Percentiles rank a stretch among this genome's conserved stretches.
These are phyloP conservation scores for Montifringilla adamsi DNA, from an alignment of 2,113 vertebrate genomes.

Conservation along the genomic window DNA sequence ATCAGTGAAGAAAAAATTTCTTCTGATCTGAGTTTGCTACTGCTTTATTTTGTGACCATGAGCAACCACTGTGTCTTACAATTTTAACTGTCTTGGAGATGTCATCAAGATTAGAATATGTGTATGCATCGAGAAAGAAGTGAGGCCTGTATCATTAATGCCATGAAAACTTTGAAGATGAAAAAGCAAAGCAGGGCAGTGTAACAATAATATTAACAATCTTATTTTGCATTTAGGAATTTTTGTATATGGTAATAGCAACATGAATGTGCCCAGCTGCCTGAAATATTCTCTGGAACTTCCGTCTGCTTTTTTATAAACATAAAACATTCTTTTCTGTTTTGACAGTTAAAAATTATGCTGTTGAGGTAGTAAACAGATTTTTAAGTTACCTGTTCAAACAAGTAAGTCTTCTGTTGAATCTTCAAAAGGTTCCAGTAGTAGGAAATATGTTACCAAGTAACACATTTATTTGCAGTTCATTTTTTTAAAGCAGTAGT, in stretches of 20 bases:
- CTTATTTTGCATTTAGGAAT: not conserved
- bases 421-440: conserved; percentile 51
- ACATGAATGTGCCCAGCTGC: conserved; percentile 25
- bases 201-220: not conserved
- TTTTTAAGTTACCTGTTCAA: conserved; percentile 62
- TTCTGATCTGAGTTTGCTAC: not conserved
- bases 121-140: not conserved
- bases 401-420: conserved; percentile 47
- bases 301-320: conserved; percentile 44
- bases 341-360: conserved; percentile 57
- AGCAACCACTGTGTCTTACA: not conserved
- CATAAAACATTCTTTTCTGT: conserved; percentile 44
- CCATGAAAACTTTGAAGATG: not conserved
- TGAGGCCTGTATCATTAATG: not conserved
- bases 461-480: conserved; percentile 28
- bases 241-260: not conserved
- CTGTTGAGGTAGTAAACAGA: conserved; percentile 55
- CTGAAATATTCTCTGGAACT: conserved; percentile 37
- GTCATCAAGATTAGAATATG: not conserved
- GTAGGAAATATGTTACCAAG: conserved; percentile 20
- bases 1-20: not conserved
- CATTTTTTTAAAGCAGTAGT: not conserved
- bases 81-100: not conserved
- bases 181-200: not conserved
- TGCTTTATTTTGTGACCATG: not conserved